Conservation (phyloP, 2,113 vertebrate species). For the Mesitornis unicolor region DNA sequence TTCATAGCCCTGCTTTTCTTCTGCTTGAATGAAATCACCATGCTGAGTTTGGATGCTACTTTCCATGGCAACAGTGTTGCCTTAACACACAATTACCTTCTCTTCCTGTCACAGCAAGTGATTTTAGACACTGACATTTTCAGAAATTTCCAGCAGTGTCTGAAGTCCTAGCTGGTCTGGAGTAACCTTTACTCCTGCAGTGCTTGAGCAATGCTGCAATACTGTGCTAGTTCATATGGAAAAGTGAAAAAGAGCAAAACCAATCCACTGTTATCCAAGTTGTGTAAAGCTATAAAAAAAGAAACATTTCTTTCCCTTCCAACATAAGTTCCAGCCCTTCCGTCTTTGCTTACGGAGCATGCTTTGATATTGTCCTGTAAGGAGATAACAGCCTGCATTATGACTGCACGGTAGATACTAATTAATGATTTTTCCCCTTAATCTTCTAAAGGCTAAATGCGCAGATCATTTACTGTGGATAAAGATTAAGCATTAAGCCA, state of each 20-base stretch:
- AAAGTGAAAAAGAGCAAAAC: background rate
- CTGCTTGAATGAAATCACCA: slow-evolving; percentile 27
- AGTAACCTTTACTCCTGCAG: background rate
- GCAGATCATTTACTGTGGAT: background rate
- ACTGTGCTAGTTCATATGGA: background rate
- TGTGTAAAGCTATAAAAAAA: background rate
- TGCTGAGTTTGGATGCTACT: slow-evolving; percentile 37
- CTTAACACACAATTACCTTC: background rate
- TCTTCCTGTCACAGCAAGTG: slow-evolving; percentile 8
- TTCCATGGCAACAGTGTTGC: slow-evolving; percentile 35
- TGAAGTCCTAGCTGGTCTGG: background rate
- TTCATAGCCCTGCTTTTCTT: background rate
- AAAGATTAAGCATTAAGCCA: slow-evolving; percentile 19
- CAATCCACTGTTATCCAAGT: background rate
- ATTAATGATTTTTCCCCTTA: background rate
- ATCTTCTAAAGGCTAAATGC: background rate
- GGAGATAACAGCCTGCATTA: background rate
- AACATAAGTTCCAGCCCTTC: background rate
- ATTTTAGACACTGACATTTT: background rate
- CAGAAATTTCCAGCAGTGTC: slow-evolving; percentile 6
- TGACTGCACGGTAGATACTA: background rate
- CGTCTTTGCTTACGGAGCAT: background rate
- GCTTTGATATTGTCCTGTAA: background rate
- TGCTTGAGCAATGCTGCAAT: background rate
- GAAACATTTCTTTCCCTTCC: background rate